These are phyloP conservation scores for Bombylius major DNA, from an alignment of 2,888 invertebrate species.

Conservation along the genomic window DNA sequence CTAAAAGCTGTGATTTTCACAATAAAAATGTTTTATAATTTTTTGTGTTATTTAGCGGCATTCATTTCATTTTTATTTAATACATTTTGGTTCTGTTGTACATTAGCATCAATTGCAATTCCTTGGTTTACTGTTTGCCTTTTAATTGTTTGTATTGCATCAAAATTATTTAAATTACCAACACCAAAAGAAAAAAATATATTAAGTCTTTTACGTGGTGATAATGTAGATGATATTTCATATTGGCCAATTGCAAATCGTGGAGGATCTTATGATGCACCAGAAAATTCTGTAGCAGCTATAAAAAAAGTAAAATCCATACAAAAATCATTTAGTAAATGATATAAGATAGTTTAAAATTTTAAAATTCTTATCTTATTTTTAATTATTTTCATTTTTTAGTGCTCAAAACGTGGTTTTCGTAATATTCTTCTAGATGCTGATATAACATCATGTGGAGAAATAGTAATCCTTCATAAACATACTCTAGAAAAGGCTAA, in stretches of 20 bases:
- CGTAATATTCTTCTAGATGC: constrained; percentile 33
- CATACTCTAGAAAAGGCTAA: constrained; percentile 29
- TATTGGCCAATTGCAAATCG: constrained; percentile 36
- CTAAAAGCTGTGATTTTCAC: too few species aligned
- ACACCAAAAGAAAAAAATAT: constrained; percentile 31
- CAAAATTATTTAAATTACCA: constrained; percentile 33
- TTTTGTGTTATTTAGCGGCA: constrained; percentile 29
- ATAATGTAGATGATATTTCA: constrained; percentile 28
- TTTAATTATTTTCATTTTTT: constrained; percentile 7
- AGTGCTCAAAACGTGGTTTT: constrained; percentile 33
- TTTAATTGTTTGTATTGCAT: constrained; percentile 29
- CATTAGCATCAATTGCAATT: constrained; percentile 29
- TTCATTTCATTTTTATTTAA: constrained; percentile 32
- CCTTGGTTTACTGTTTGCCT: constrained; percentile 33
- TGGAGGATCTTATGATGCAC: constrained; percentile 35
- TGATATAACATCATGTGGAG: constrained; percentile 30
- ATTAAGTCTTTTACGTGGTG: constrained; percentile 25
- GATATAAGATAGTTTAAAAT: too few species aligned
- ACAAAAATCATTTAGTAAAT: neutral
- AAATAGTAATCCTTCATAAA: constrained; percentile 31
- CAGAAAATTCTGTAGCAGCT: constrained; percentile 34
- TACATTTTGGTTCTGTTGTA: constrained; percentile 33
- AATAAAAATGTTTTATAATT: constrained; percentile 34
- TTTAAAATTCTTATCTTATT: neutral
- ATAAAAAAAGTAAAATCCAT: constrained; percentile 28